Evolutionary conservation across 1,140 invertebrate genomes (phyloP).

Genomic region (Bactericera cockerelli): DNA sequence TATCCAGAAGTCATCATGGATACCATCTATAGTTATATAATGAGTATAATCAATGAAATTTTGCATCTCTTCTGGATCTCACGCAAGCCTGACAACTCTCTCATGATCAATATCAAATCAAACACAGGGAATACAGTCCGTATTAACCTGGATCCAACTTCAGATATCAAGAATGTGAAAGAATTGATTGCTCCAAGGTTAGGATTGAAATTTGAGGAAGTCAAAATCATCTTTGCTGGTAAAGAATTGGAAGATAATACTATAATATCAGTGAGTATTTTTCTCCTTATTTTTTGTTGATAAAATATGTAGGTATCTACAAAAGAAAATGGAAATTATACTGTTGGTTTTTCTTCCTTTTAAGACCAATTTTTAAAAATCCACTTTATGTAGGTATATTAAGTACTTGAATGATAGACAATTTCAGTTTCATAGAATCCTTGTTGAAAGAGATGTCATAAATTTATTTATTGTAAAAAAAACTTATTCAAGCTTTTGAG

Average conservation of each 20-base stretch:
- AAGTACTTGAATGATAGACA: no score
- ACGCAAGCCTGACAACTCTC: conserved; percentile 30
- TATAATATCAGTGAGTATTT: conserved; percentile 6
- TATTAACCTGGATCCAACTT: conserved; percentile 53
- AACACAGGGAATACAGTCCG: conserved; percentile 48
- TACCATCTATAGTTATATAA: neutral
- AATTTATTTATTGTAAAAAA: no score
- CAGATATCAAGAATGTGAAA: conserved; percentile 59
- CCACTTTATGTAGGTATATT: no score
- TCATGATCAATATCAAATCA: conserved; percentile 55
- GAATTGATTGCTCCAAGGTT: conserved; percentile 50
- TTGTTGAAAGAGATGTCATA: no score
- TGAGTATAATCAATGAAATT: conserved; percentile 2
- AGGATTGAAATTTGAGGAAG: conserved; percentile 47
- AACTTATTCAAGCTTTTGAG: no score
- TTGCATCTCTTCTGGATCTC: neutral
- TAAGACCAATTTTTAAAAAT: no score
- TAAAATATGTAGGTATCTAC: no score
- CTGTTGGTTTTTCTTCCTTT: no score
- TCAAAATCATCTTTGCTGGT: conserved; percentile 73
- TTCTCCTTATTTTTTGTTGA: neutral
- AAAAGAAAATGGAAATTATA: no score
- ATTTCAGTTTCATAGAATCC: no score
- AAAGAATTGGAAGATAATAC: conserved; percentile 61
- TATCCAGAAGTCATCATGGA: neutral